These are phyloP conservation scores for Micromys minutus DNA, from an alignment of 2,113 vertebrate species.

Conservation along the genomic window DNA sequence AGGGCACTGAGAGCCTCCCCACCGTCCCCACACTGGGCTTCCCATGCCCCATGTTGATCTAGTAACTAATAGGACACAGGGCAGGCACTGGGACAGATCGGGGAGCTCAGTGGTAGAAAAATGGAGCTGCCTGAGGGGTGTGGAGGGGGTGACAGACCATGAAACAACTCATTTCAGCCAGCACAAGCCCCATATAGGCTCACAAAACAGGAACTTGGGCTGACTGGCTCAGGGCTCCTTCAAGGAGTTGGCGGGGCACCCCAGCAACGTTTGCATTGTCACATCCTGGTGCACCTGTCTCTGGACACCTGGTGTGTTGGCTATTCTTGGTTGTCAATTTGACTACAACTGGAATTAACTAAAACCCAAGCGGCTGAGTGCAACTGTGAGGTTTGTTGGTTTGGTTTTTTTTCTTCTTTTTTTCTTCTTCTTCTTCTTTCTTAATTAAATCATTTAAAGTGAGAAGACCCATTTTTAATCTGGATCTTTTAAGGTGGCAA, in stretches of 20 bases:
- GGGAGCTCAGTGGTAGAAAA: neutral
- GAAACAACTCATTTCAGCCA: neutral
- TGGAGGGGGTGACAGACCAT: neutral
- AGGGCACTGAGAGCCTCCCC: neutral
- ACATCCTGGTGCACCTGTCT: neutral
- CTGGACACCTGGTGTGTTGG: neutral
- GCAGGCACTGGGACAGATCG: neutral
- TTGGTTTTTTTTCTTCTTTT: too few species aligned
- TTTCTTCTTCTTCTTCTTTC: neutral
- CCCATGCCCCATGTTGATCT: neutral
- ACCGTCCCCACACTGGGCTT: too few species aligned
- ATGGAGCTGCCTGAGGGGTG: neutral
- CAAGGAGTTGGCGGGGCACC: neutral
- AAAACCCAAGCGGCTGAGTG: neutral
- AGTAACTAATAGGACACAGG: neutral
- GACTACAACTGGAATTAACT: neutral
- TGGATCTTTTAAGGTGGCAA: neutral
- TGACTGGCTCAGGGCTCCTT: too few species aligned
- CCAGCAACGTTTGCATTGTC: neutral
- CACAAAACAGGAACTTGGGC: neutral
- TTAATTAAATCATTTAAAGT: neutral
- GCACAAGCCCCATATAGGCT: too few species aligned
- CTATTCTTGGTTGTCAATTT: neutral
- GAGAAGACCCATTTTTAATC: neutral
- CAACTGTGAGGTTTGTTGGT: neutral